Evolutionary conservation across 2,888 invertebrate species (phyloP), one percentile per base, ranked within the genome.

Genomic region (Temnothorax ravouxi): DNA sequence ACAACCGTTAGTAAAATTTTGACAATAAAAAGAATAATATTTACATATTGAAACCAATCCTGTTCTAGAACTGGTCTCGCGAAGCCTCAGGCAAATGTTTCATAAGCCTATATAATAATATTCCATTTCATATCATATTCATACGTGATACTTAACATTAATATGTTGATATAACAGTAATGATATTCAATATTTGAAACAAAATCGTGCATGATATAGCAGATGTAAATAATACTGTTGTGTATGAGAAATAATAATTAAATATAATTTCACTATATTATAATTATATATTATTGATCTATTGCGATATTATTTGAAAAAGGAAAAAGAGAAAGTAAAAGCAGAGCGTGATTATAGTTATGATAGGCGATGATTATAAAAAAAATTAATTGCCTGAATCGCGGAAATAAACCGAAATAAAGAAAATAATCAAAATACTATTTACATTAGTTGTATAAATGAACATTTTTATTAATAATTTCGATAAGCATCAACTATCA

Each of bases 101-200:
- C 5, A 59, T 59, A 72, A 72, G 4, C 15, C 59, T 56, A 56
- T 21, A 21, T 54, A n/a, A 67, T 56, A 56, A 41, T 72, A 72
- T 72, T 18, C 13, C 13, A 59, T 72, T 18, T 41, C 11, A 59
- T 41, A 56, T 59, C 25, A 25, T 61, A 72, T 72, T 72, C 21
- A 59, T 54, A 54, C 25, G 38, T 25, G 41, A 18, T 72, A 59
- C 18, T 25, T 56, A 72, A 59, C 59, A 72, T 72, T 59, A 59
- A 72, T 56, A 56, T 72, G 61, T 56, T 72, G 21, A 72, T 72
- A 72, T 72, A 59, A 59, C 18, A 25, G 25, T 25, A 72, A 72
- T 72, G 72, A 72, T 72, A 72, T 59, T 72, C 25, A 59, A 72
- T 59, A 72, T 72, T 25, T 25, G 41, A 72, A 72, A 15, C 44